phyloP scores from a whole-genome alignment of 2,113 vertebrate species.

The Actinemys pallida region DNA sequence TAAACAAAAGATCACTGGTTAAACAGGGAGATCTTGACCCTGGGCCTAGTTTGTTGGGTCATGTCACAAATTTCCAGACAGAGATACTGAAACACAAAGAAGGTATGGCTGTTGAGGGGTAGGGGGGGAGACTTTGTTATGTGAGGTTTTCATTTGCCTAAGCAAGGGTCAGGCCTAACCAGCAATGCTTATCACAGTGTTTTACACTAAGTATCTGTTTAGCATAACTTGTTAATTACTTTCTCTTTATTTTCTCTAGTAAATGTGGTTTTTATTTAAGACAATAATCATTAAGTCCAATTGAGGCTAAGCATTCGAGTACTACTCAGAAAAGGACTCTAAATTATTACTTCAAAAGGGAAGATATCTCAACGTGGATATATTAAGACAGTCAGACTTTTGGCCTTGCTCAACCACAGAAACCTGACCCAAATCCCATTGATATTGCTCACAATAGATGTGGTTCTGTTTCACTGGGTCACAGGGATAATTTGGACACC shows the following conservation, averaged over 20 bases:
- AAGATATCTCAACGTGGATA: neutral
- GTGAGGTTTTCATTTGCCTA: neutral
- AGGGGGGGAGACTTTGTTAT: neutral
- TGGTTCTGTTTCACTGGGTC: neutral
- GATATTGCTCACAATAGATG: neutral
- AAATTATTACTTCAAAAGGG: neutral
- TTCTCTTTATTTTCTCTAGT: neutral
- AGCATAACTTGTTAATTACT: neutral
- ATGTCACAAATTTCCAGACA: neutral
- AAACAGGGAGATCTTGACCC: neutral
- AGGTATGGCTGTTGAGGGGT: neutral
- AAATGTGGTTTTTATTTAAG: neutral
- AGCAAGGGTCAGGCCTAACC: neutral
- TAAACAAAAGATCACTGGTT: neutral
- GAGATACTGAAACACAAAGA: neutral
- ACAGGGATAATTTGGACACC: neutral
- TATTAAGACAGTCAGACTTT: neutral
- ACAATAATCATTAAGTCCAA: neutral
- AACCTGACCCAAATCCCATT: neutral
- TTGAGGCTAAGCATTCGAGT: neutral
- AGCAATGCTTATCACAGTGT: neutral
- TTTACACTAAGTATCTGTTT: neutral
- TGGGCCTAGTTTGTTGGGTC: neutral
- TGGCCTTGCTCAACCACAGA: neutral
- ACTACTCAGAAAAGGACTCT: neutral